phyloP scores from a whole-genome alignment of 2,113 vertebrate species.

The Pterophyllum scalare region DNA sequence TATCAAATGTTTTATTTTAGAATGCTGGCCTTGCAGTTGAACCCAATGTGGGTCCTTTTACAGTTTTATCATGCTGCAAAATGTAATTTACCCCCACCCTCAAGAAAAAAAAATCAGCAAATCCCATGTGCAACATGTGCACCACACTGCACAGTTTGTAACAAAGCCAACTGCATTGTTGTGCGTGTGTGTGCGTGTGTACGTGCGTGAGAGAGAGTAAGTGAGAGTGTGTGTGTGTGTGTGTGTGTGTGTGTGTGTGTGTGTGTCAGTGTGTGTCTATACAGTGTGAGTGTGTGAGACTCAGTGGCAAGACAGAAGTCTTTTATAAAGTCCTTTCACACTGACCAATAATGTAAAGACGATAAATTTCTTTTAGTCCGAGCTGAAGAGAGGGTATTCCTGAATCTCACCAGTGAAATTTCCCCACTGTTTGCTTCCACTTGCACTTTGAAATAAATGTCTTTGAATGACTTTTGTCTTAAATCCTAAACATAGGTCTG shows the following conservation, averaged over 20 bases:
- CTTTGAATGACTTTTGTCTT: background rate
- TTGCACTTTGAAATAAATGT: background rate
- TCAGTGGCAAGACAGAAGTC: background rate
- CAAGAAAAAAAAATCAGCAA: background rate
- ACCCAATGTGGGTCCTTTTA: background rate
- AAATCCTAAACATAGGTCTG: background rate
- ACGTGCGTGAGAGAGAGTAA: background rate
- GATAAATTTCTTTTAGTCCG: background rate
- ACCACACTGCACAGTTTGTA: constrained; percentile 5
- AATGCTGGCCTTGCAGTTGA: background rate
- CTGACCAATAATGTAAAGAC: background rate
- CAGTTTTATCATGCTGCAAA: background rate
- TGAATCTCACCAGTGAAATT: background rate
- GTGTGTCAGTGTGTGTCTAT: background rate
- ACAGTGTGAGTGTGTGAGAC: constrained; percentile 9
- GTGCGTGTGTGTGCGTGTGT: background rate
- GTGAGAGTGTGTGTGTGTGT: background rate
- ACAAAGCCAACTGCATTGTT: constrained; percentile 37
- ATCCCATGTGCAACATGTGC: background rate
- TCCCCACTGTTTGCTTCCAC: background rate
- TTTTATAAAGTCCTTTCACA: background rate
- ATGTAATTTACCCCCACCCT: background rate
- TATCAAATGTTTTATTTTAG: constrained; percentile 39
- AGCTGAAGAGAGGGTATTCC: background rate
- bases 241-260: background rate